These are phyloP conservation scores for Chrysaora quinquecirrha DNA, from an alignment of 30 jellyfish, hydroid and myxozoan genomes.

Conservation along the genomic window DNA sequence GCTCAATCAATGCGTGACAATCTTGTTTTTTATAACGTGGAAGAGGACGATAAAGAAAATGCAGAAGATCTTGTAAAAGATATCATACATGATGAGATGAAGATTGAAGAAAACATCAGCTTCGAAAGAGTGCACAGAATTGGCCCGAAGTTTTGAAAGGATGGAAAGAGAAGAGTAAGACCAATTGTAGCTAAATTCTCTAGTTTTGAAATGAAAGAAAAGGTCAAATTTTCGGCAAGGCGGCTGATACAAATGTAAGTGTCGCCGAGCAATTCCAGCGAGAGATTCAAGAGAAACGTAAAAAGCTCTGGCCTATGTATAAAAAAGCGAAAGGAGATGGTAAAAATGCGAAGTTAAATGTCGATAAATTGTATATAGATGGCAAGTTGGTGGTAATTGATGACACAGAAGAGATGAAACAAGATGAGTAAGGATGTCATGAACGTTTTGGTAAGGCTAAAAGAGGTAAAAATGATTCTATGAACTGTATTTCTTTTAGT, in stretches of 20 bases:
- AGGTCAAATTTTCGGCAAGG: background rate
- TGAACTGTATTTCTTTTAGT: background rate
- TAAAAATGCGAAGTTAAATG: background rate
- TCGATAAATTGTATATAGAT: background rate
- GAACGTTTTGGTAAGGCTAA: too few species aligned
- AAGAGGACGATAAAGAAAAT: background rate
- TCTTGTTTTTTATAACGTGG: background rate
- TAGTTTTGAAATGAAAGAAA: background rate
- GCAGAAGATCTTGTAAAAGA: slow-evolving; percentile 1
- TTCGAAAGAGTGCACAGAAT: slow-evolving; percentile 11
- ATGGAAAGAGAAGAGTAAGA: background rate
- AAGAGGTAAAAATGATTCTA: background rate
- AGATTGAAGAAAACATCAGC: background rate
- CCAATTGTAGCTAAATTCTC: slow-evolving; percentile 11
- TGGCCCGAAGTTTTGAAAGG: background rate
- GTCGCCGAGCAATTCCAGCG: background rate
- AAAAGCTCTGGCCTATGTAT: slow-evolving; percentile 1
- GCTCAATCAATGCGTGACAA: background rate
- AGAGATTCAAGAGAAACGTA: background rate
- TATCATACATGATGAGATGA: background rate
- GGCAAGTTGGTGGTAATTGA: background rate
- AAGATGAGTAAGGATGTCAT: slow-evolving; percentile 13
- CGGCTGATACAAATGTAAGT: background rate
- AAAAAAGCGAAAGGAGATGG: background rate
- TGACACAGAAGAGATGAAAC: background rate